Evolutionary conservation across 64 coral and sea anemone species (phyloP), one percentile per base, ranked within the genome.

Genomic region (Stylophora pistillata): DNA sequence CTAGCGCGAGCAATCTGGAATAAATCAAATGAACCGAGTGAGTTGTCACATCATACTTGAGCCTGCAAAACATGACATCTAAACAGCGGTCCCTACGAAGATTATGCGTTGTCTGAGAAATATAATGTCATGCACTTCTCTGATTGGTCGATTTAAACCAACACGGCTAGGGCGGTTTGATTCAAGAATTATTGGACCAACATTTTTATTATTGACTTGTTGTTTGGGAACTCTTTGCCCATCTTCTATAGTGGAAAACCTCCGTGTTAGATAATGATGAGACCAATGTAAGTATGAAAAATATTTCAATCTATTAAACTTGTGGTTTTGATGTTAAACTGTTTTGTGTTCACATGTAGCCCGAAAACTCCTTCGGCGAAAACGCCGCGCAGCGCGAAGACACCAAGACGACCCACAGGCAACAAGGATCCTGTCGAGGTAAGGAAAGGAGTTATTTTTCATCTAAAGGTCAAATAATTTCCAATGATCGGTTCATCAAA

Each of bases 371-470:
- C 91, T 34, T 74, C 90, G 62, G 64, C 88, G 57, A 94, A 94
- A 75, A 92, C 94, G 58, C 94, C 94, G 71, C 90, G 94, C 71
- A 81, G 86, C 15, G 72, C 76, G 55, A 96, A 92, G 86, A 96
- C 94, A 81, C 86, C 94, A 59, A 79, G 86, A 89, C 76, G 90
- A 79, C 87, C 74, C 29, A 80, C 86, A 21, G 71, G 34, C 55
- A 96, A 92, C 90, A 95, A 96, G 92, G 94, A 96, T 92, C 94
- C 94, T 4, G 94, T 96, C 28, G 94, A 96, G 86, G 94, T 96
- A 78, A 89, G 33, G 56, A 87, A 63, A 13, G 13, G 53, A 10
- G 26, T n/a, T n/a, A 32, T 15, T 58, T 32, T 31, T 73, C 30
- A 56, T 73, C 73, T 10, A 56, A 21, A 53, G 69, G 52, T 56